Base-by-base conservation (phyloP, 1,140 invertebrate genomes). In the Oreohelix idahoensis region DNA sequence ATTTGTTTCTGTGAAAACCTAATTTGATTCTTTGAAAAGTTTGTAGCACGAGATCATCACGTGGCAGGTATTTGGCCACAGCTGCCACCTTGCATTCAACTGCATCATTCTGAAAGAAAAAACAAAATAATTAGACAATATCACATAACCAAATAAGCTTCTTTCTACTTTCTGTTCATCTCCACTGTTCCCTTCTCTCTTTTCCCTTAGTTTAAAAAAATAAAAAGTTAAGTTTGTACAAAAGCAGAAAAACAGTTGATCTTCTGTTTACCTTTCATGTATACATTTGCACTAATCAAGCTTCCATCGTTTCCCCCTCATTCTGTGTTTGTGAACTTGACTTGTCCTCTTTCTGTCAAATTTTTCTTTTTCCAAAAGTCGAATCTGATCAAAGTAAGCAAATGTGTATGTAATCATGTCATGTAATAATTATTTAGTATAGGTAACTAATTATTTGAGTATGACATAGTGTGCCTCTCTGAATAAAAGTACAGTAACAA, bases 241-340 rank as follows among this genome's bases (percentile, higher is more conserved):
- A n/a, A n/a, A n/a, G n/a, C n/a, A n/a, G n/a, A n/a, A n/a, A n/a
- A n/a, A n/a, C n/a, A n/a, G n/a, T 45, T 45, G 5, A 45, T 45
- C 5, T 45, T 45, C 42, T 45, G n/a, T n/a, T 23, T 58, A 58
- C 53, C 53, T 58, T 20, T 58, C 53, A 58, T 58, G 5, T 10
- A 58, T 45, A 45, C 15, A 8, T 58, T 58, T 58, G 10, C 20
- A 95, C n/a, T 90, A 89, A 82, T 94, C 93, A 79, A 91, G 89
- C 1, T 91, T 89, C 94, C 94, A 94, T 36, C 90, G 88, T 76
- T 94, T 93, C 78, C 93, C 93, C 86, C 94, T 92, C 58, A 91
- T 88, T 49, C 93, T 89, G 32, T 88, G 90, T 58, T 87, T 89
- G 53, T 79, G 51, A 45, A 32, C 58, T 66, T 32, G 63, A 66